Percentiles rank a stretch among this genome's conserved stretches.
These are phyloP conservation scores for Megathymus violae DNA, from an alignment of 1,140 invertebrate species.

Conservation along the genomic window DNA sequence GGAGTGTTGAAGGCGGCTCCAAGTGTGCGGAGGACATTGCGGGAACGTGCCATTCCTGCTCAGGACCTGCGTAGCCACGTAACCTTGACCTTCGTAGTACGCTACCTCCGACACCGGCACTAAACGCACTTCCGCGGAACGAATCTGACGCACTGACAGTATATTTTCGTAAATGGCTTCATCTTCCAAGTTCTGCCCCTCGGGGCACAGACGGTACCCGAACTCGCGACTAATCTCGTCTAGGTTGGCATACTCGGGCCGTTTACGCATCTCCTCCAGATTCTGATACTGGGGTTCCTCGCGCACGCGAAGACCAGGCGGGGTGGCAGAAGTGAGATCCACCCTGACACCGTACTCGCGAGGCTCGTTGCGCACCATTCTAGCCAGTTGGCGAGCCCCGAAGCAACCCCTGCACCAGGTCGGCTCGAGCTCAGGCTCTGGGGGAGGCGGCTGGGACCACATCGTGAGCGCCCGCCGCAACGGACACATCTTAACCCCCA, in stretches of 20 bases:
- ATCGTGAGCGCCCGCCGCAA: constrained; percentile 74
- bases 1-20: constrained; percentile 70
- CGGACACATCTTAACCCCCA: constrained; percentile 84
- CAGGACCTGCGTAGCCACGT: constrained; percentile 76
- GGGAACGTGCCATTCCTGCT: constrained; percentile 81
- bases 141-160: constrained; percentile 75
- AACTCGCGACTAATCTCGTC: constrained; percentile 80
- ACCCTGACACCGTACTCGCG: constrained; percentile 73
- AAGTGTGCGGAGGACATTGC: constrained; percentile 74
- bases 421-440: constrained; percentile 70
- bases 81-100: constrained; percentile 77
- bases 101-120: constrained; percentile 78
- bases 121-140: constrained; percentile 80
- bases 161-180: constrained; percentile 82
- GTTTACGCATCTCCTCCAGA: constrained; percentile 71
- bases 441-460: constrained; percentile 74
- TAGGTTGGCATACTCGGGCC: constrained; percentile 77
- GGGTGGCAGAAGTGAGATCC: constrained; percentile 59
- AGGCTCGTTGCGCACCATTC: constrained; percentile 67
- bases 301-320: constrained; percentile 61
- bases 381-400: constrained; percentile 57
- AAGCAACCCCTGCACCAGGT: constrained; percentile 57
- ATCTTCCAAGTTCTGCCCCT: constrained; percentile 81
- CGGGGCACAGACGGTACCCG: constrained; percentile 78
- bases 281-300: constrained; percentile 79